These are phyloP conservation scores for Dermatemys mawii DNA, from an alignment of 2,113 vertebrate genomes.

Conservation along the genomic window DNA sequence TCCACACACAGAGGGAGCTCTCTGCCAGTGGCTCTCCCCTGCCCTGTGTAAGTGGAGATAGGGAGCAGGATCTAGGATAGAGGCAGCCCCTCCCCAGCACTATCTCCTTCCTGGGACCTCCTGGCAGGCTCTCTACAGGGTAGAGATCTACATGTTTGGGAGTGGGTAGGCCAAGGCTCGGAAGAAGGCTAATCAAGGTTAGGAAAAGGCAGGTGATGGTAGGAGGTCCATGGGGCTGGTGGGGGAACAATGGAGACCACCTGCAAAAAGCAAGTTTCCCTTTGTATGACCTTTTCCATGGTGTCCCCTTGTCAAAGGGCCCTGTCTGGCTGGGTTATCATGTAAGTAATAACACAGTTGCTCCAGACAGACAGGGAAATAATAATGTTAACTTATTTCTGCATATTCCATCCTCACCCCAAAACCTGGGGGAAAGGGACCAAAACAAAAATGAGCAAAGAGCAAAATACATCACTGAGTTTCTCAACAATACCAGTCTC, in stretches of 20 bases:
- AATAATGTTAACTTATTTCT: not conserved
- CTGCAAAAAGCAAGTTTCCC: not conserved
- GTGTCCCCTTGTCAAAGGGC: accelerated
- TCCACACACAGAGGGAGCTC: accelerated
- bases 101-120: not conserved
- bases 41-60: not conserved
- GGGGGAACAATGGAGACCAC: not conserved
- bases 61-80: not conserved
- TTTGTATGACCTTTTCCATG: not conserved
- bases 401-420: not conserved
- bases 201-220: not conserved
- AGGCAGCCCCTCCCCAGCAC: not conserved
- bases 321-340: accelerated
- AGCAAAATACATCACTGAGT: not conserved
- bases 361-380: not conserved
- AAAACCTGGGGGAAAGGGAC: not conserved
- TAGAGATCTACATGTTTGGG: not conserved
- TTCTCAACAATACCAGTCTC: not conserved
- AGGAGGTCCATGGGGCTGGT: accelerated
- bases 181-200: not conserved
- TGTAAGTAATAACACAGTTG: accelerated
- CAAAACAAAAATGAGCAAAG: not conserved
- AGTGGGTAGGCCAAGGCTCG: accelerated
- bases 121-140: not conserved
- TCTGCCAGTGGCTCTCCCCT: accelerated